Conservation (phyloP, 2,797 vertebrate species). For the Danionella dracula region DNA sequence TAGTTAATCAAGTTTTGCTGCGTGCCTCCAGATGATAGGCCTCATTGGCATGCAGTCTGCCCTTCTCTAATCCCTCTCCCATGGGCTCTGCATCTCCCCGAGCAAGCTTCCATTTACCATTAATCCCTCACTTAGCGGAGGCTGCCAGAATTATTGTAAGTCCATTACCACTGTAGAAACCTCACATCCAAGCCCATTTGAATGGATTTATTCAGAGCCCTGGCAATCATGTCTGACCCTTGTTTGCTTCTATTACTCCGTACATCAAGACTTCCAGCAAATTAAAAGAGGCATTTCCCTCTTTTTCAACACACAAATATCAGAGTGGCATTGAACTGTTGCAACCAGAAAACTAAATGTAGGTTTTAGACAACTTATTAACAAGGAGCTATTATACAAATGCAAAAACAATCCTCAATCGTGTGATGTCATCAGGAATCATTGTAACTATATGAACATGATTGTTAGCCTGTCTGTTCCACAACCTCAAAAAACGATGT, state of each 20-base stretch:
- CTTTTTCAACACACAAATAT: neutral
- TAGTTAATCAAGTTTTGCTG: constrained; percentile 26
- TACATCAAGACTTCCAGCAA: neutral
- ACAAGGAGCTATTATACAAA: too few species aligned
- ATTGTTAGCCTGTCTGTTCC: too few species aligned
- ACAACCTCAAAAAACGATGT: too few species aligned
- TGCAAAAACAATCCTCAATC: too few species aligned
- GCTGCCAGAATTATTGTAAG: constrained; percentile 59
- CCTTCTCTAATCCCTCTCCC: constrained; percentile 39
- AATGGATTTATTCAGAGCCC: constrained; percentile 44
- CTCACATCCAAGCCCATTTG: constrained; percentile 42
- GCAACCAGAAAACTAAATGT: neutral
- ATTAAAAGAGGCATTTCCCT: neutral
- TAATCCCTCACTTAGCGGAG: constrained; percentile 57
- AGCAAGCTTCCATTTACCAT: constrained; percentile 48
- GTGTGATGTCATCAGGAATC: too few species aligned
- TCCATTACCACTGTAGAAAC: constrained; percentile 54
- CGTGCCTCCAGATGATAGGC: constrained; percentile 42
- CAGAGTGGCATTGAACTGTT: constrained; percentile 1
- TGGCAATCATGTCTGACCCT: constrained; percentile 12
- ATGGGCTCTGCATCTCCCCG: constrained; percentile 19
- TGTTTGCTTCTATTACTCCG: constrained; percentile 25
- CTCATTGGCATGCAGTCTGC: constrained; percentile 44
- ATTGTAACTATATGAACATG: too few species aligned
- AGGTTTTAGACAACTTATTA: too few species aligned